Evolutionary conservation across 2,113 vertebrate genomes (phyloP).

Genomic region (Mystacornis crossleyi): DNA sequence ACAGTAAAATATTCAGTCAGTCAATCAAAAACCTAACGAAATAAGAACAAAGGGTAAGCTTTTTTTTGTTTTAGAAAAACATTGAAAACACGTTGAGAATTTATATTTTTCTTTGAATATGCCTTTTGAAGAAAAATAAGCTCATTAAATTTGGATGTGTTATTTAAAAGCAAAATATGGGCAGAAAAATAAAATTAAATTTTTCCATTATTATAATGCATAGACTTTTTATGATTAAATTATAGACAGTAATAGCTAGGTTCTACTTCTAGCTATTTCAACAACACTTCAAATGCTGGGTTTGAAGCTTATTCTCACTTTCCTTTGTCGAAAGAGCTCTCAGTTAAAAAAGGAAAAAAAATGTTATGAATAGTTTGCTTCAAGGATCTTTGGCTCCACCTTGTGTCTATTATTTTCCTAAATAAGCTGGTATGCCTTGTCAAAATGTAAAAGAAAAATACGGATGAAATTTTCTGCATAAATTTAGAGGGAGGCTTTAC

Average conservation of each 20-base stretch:
- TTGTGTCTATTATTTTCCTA: neutral
- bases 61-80: neutral
- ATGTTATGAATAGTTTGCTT: neutral
- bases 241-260: neutral
- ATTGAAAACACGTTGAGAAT: accelerated
- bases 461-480: neutral
- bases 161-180: neutral
- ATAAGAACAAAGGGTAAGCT: neutral
- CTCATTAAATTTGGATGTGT: neutral
- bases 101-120: neutral
- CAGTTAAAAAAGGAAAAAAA: neutral
- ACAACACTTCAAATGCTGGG: neutral
- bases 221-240: slow-evolving; percentile 2
- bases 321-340: neutral
- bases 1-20: neutral
- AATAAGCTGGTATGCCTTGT: neutral
- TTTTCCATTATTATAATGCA: slow-evolving; percentile 28
- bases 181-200: slow-evolving; percentile 12
- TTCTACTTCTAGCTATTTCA: slow-evolving; percentile 47
- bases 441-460: neutral
- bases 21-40: neutral
- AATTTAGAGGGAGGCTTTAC: neutral
- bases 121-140: neutral
- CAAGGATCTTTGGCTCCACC: slow-evolving; percentile 72
- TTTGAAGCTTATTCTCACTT: neutral